Conservation (phyloP, 1,140 invertebrate genomes). For the Venturia canescens region DNA sequence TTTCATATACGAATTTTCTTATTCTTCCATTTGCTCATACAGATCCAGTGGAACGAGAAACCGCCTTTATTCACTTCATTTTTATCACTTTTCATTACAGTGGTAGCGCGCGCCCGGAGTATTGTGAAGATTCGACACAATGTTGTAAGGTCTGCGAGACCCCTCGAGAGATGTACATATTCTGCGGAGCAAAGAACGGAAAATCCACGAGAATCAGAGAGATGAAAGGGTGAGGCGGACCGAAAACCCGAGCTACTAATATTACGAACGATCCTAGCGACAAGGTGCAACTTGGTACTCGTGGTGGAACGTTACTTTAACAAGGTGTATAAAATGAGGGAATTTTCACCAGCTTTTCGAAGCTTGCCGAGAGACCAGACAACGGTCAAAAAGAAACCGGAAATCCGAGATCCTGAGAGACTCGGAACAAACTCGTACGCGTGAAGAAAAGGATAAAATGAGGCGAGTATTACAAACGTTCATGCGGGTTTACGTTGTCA, state of each 20-base stretch:
- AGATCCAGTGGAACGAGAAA: not conserved
- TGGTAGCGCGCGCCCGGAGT: not conserved
- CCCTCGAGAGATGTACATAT: not conserved
- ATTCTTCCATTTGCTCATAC: not conserved
- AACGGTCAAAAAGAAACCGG: constrained; percentile 6
- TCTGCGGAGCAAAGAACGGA: not conserved
- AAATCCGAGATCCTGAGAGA: constrained; percentile 24
- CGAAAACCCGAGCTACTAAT: constrained; percentile 7
- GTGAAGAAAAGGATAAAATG: constrained; percentile 7
- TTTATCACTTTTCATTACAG: not conserved
- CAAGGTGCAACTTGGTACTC: not conserved
- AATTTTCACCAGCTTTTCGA: constrained; percentile 1
- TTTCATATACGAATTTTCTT: not conserved
- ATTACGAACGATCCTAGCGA: not conserved
- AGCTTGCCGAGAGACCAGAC: constrained; percentile 1
- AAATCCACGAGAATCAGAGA: constrained; percentile 15
- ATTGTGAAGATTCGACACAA: not conserved
- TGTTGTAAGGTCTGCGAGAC: not conserved
- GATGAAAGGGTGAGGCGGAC: not conserved
- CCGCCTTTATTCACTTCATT: not conserved
- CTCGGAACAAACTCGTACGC: not conserved
- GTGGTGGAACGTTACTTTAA: not conserved
- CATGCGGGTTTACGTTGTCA: not conserved
- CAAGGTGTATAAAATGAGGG: constrained; percentile 11
- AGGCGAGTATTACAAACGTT: constrained; percentile 3